A percentile compares a stretch with the other conserved stretches of the same genome.
Conservation (phyloP, 2,113 vertebrate genomes). For the Puma concolor region DNA sequence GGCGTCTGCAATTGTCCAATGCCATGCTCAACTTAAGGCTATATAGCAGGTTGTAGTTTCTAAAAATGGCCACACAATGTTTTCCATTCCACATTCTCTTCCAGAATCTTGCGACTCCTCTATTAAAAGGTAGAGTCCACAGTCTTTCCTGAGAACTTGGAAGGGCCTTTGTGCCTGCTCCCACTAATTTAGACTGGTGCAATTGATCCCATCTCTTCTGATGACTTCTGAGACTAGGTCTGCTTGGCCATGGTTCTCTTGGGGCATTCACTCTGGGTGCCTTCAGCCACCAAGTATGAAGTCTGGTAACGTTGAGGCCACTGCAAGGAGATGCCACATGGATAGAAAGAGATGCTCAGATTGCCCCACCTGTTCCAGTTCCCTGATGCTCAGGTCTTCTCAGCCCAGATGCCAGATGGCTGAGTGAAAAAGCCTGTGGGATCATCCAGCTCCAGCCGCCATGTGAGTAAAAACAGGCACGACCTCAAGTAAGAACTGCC, state of each 20-base stretch:
- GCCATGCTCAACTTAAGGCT: background rate
- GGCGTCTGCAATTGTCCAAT: background rate
- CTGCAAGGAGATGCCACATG: background rate
- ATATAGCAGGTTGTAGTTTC: background rate
- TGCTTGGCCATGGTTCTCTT: background rate
- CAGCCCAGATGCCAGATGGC: background rate
- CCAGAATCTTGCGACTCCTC: background rate
- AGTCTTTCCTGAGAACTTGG: background rate
- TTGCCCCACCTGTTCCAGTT: background rate
- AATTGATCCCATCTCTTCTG: background rate
- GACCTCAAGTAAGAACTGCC: background rate
- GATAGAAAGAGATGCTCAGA: background rate
- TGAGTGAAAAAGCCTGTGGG: background rate
- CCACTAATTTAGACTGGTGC: background rate
- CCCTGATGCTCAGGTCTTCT: background rate
- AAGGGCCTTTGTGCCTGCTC: background rate
- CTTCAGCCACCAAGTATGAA: background rate
- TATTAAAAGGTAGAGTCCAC: background rate
- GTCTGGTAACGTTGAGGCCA: background rate
- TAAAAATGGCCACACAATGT: background rate
- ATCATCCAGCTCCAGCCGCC: background rate
- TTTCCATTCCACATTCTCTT: background rate
- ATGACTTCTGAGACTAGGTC: background rate
- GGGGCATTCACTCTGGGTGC: background rate
- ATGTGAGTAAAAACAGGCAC: background rate